Evolutionary conservation across 1,140 invertebrate species (phyloP).

Genomic region (Antheraea mylitta): DNA sequence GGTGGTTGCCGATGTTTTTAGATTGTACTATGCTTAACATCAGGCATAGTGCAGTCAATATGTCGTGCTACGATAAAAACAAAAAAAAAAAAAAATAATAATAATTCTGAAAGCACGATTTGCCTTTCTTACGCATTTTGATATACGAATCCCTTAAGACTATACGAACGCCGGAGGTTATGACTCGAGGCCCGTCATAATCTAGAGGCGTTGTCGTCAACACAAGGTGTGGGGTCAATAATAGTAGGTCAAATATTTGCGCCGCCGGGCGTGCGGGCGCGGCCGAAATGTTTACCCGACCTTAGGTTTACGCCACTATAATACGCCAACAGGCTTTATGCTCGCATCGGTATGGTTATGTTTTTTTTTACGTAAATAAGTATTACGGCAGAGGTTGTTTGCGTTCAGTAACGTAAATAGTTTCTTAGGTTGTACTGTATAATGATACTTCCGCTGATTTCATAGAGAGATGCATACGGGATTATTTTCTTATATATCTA

Average conservation of each 20-base stretch:
- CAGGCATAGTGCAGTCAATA: too few species aligned
- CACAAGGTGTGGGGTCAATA: constrained; percentile 47
- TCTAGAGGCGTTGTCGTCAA: constrained; percentile 13
- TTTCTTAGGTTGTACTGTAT: not conserved
- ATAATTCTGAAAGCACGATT: too few species aligned
- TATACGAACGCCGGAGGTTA: not conserved
- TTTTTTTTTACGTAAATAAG: constrained; percentile 1
- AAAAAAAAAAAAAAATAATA: too few species aligned
- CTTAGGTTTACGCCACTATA: not conserved
- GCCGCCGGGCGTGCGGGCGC: constrained; percentile 28
- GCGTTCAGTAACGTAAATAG: not conserved
- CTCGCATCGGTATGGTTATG: not conserved
- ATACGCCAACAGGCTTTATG: not conserved
- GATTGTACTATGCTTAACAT: too few species aligned
- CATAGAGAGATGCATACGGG: not conserved
- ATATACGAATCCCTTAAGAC: not conserved
- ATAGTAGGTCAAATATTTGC: constrained; percentile 55
- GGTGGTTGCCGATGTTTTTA: too few species aligned
- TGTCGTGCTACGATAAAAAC: too few species aligned
- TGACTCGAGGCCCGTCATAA: not conserved
- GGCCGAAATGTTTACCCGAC: constrained; percentile 31
- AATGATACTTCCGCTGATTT: not conserved
- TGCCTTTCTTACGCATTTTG: not conserved
- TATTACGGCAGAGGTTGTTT: not conserved
- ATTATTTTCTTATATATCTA: not conserved